Percentiles rank a stretch among this genome's conserved stretches.
These are phyloP conservation scores for Galeopsomyia nigrocyanea DNA, from an alignment of 2,888 invertebrate genomes.

Conservation along the genomic window DNA sequence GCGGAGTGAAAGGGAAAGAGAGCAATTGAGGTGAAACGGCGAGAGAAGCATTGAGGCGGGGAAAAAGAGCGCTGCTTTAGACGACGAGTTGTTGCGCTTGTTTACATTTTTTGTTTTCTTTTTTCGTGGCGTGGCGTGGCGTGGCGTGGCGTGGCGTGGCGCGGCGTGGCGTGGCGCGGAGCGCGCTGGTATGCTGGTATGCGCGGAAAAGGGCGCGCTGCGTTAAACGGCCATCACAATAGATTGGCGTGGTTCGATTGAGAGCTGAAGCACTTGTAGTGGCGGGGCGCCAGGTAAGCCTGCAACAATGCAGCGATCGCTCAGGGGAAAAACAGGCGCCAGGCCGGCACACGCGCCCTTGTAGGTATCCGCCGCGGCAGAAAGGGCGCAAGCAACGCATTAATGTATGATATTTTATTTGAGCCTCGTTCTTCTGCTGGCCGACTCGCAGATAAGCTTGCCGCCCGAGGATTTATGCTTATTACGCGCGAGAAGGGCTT, in stretches of 20 bases:
- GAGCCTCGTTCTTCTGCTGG: conserved; percentile 64
- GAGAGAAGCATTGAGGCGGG: conserved; percentile 16
- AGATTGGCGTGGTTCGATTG: conserved; percentile 40
- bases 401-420: conserved; percentile 68
- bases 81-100: too few relatives aligned
- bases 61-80: conserved; percentile 16
- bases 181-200: too few relatives aligned
- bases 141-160: too few relatives aligned
- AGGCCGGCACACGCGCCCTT: not conserved
- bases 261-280: conserved; percentile 34
- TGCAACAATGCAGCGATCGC: conserved; percentile 46
- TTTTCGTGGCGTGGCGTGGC: too few relatives aligned
- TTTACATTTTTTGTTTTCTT: too few relatives aligned
- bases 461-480: conserved; percentile 67
- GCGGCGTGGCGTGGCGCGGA: too few relatives aligned
- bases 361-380: conserved; percentile 23
- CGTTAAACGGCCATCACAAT: conserved; percentile 34
- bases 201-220: conserved; percentile 11
- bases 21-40: conserved; percentile 18
- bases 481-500: conserved; percentile 57
- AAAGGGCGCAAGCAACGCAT: conserved; percentile 58
- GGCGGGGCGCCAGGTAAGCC: too few relatives aligned
- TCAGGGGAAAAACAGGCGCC: not conserved
- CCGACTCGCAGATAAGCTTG: conserved; percentile 65
- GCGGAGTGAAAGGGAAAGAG: conserved; percentile 9